Percentiles rank a stretch among this genome's conserved stretches.
phyloP scores from a whole-genome alignment of 2,113 vertebrate species.

The Pandion haliaetus region DNA sequence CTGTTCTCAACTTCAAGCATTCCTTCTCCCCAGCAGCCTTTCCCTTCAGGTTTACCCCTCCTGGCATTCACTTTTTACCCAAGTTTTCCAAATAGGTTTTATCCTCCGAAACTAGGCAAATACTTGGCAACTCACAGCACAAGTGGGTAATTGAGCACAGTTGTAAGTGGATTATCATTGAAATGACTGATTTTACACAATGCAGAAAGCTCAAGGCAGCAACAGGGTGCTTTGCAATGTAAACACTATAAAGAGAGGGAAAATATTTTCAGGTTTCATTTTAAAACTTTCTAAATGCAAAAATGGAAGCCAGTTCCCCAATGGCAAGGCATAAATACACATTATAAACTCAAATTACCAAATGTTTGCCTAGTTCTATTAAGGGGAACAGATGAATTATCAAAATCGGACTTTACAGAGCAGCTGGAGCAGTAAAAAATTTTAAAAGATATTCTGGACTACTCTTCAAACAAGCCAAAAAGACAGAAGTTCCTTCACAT shows the following conservation, averaged over 20 bases:
- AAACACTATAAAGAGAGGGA: slow-evolving; percentile 18
- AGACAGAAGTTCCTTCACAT: not conserved
- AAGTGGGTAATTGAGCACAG: slow-evolving; percentile 41
- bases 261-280: slow-evolving; percentile 54
- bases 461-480: not conserved
- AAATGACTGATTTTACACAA: slow-evolving; percentile 49
- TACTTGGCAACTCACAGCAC: slow-evolving; percentile 31
- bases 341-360: slow-evolving; percentile 24
- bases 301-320: slow-evolving; percentile 23
- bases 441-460: slow-evolving; percentile 5
- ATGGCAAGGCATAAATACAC: slow-evolving; percentile 37
- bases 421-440: slow-evolving; percentile 30
- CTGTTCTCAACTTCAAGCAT: not conserved
- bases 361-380: slow-evolving; percentile 23
- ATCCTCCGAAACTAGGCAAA: slow-evolving; percentile 38
- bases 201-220: slow-evolving; percentile 46
- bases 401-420: slow-evolving; percentile 2
- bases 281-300: slow-evolving; percentile 46
- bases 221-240: slow-evolving; percentile 51
- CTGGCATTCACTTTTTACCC: not conserved
- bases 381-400: slow-evolving; percentile 34
- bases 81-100: not conserved
- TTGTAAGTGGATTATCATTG: slow-evolving; percentile 49
- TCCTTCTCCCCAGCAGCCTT: not conserved
- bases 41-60: not conserved